phyloP scores from a whole-genome alignment of 2,113 vertebrate genomes.

The Phyllostomus discolor region DNA sequence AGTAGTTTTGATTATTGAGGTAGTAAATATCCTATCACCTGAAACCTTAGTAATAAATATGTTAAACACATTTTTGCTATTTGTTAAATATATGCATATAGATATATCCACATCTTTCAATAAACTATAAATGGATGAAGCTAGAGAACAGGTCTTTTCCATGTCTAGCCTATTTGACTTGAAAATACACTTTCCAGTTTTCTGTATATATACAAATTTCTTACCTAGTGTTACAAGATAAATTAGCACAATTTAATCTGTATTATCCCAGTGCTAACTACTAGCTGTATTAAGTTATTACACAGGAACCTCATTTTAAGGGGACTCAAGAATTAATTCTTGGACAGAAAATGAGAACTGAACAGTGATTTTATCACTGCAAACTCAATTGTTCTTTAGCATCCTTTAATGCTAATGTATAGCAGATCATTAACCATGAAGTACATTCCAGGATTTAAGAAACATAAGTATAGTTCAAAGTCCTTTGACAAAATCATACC shows the following conservation, averaged over 20 bases:
- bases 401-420: neutral
- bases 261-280: neutral
- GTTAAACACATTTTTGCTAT: neutral
- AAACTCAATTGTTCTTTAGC: neutral
- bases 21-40: neutral
- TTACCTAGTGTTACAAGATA: neutral
- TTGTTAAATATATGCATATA: neutral
- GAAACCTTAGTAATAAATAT: neutral
- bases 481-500: neutral
- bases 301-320: neutral
- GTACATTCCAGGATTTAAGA: neutral
- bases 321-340: neutral
- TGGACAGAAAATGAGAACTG: neutral
- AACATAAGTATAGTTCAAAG: neutral
- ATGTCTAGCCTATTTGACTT: neutral
- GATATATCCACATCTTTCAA: neutral
- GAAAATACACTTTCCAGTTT: neutral
- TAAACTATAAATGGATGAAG: neutral
- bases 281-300: neutral
- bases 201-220: neutral
- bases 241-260: neutral
- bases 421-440: neutral
- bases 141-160: neutral
- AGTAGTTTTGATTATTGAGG: conserved; percentile 3
- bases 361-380: neutral